Percentiles rank a stretch among this genome's conserved stretches.
phyloP scores from a whole-genome alignment of 2,888 invertebrate genomes.

The Eulithis prunata region DNA sequence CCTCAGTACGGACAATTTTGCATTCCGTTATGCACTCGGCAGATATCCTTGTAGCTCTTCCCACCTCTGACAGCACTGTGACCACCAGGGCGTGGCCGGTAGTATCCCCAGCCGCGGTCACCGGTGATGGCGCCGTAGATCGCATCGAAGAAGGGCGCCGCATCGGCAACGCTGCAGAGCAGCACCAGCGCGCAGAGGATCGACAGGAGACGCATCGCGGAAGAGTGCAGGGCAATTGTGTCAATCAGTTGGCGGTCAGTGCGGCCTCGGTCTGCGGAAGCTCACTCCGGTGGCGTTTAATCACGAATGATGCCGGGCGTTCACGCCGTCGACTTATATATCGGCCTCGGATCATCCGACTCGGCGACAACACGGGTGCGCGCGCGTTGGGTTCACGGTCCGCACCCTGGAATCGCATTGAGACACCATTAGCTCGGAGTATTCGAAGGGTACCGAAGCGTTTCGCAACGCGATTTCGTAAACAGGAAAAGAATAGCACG shows the following conservation, averaged over 20 bases:
- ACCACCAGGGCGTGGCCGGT: background rate
- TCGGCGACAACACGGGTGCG: slow-evolving; percentile 67
- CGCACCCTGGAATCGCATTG: slow-evolving; percentile 74
- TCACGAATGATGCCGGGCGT: slow-evolving; percentile 80
- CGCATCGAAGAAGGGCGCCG: slow-evolving; percentile 77
- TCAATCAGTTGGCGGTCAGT: slow-evolving; percentile 76
- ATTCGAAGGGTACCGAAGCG: slow-evolving; percentile 56
- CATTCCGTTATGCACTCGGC: slow-evolving; percentile 84
- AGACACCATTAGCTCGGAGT: slow-evolving; percentile 58
- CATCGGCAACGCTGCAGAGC: slow-evolving; percentile 51
- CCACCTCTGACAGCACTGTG: slow-evolving; percentile 58
- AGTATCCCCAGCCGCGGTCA: slow-evolving; percentile 52
- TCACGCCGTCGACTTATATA: slow-evolving; percentile 75
- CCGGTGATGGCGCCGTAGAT: slow-evolving; percentile 77
- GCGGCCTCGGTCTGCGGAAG: slow-evolving; percentile 75
- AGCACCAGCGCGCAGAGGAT: slow-evolving; percentile 54
- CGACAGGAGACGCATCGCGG: slow-evolving; percentile 65
- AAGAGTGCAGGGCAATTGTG: slow-evolving; percentile 72
- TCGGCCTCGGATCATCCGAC: slow-evolving; percentile 81
- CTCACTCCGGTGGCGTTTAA: slow-evolving; percentile 72
- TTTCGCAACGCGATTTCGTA: slow-evolving; percentile 56
- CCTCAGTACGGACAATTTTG: slow-evolving; percentile 86
- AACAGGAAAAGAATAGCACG: slow-evolving; percentile 58
- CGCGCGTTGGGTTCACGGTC: slow-evolving; percentile 79
- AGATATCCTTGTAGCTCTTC: slow-evolving; percentile 86